phyloP scores from a whole-genome alignment of 2,888 invertebrate species.

The Acronicta alni region DNA sequence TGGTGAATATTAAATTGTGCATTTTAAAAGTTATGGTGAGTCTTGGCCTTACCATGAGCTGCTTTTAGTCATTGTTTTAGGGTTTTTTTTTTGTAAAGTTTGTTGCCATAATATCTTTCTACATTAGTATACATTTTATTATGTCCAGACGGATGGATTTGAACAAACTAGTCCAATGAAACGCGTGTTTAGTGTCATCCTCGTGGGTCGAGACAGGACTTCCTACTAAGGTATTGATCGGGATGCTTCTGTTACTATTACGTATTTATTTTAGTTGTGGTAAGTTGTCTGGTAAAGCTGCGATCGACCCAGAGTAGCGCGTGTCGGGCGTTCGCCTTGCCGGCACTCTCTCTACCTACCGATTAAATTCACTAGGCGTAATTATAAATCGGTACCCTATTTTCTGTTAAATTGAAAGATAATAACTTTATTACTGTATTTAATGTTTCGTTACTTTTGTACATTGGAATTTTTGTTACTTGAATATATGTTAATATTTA shows the following conservation, averaged over 20 bases:
- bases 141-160: conserved; percentile 86
- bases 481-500: conserved; percentile 87
- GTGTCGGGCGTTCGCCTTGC: conserved; percentile 45
- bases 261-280: conserved; percentile 80
- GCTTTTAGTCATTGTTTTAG: conserved; percentile 90
- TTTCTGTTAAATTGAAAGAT: conserved; percentile 84
- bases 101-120: conserved; percentile 89
- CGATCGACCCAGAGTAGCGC: conserved; percentile 56
- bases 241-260: conserved; percentile 72
- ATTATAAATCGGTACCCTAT: conserved; percentile 75
- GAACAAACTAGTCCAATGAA: conserved; percentile 88
- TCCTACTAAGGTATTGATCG: conserved; percentile 66
- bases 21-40: conserved; percentile 86
- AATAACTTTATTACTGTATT: conserved; percentile 83
- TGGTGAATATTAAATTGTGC: conserved; percentile 89
- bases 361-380: conserved; percentile 63
- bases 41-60: conserved; percentile 82
- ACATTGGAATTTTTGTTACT: conserved; percentile 87
- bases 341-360: conserved; percentile 57
- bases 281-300: conserved; percentile 60
- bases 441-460: conserved; percentile 87
- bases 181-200: conserved; percentile 72
- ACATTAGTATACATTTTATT: conserved; percentile 87
- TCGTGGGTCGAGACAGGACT: conserved; percentile 71
- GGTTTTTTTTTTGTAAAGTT: conserved; percentile 86